These are phyloP conservation scores for Gallinago nigripennis DNA, from an alignment of 2,797 vertebrate genomes.

Conservation along the genomic window DNA sequence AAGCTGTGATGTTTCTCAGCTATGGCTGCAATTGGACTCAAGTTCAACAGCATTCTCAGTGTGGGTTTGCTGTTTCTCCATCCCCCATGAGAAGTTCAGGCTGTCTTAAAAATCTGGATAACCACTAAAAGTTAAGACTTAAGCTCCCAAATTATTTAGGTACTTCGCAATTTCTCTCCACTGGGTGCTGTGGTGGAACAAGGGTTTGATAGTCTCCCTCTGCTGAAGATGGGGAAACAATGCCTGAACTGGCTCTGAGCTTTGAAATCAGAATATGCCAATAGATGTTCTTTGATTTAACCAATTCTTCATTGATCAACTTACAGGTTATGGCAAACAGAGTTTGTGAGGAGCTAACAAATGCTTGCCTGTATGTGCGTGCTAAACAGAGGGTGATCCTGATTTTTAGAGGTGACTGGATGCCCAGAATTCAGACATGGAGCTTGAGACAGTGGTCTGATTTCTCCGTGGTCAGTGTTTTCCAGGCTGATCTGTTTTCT, in stretches of 20 bases:
- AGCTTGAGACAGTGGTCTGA: background rate
- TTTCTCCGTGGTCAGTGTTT: background rate
- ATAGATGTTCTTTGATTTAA: background rate
- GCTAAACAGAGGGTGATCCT: background rate
- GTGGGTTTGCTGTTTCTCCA: background rate
- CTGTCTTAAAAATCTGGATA: background rate
- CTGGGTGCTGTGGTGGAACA: background rate
- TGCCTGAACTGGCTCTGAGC: background rate
- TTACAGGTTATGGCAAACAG: background rate
- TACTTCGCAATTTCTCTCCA: background rate
- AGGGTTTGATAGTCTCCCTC: background rate
- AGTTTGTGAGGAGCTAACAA: background rate
- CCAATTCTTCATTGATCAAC: background rate
- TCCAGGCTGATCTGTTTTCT: background rate
- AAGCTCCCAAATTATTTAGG: background rate
- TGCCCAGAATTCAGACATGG: background rate
- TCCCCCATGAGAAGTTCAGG: background rate
- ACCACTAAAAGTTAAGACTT: background rate
- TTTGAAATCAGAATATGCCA: background rate
- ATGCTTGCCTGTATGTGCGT: background rate
- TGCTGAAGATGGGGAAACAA: background rate
- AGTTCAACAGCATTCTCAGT: slow-evolving; percentile 1
- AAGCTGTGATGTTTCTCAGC: slow-evolving; percentile 52
- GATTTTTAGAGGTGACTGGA: background rate
- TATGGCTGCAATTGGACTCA: background rate